Percentiles rank a stretch among this genome's conserved stretches.
Evolutionary conservation across 2,113 vertebrate genomes (phyloP).

Genomic region (Anser cygnoides): DNA sequence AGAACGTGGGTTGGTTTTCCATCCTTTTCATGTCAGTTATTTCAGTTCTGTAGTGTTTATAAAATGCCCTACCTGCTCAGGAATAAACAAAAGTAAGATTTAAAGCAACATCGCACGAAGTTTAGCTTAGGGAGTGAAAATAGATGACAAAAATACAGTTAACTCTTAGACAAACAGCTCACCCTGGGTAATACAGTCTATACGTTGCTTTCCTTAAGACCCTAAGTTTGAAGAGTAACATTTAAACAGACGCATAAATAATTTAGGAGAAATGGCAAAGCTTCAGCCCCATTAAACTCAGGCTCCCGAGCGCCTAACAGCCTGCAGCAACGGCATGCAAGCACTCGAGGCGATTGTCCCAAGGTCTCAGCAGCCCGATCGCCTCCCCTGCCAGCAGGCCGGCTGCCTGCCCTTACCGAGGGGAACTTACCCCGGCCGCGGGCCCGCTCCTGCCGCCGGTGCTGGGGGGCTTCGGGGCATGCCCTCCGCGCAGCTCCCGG

Average conservation of each 20-base stretch:
- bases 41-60: background rate
- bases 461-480: too few species aligned
- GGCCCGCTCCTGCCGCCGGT: too few species aligned
- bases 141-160: background rate
- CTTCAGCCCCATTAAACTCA: background rate
- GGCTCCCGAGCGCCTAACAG: slow-evolving; percentile 39
- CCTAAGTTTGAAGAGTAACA: background rate
- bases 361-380: background rate
- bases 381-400: background rate
- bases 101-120: background rate
- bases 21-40: background rate
- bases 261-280: background rate
- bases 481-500: too few species aligned
- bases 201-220: background rate
- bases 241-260: slow-evolving; percentile 21
- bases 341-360: slow-evolving; percentile 25
- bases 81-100: background rate
- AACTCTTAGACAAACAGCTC: background rate
- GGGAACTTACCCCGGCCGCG: too few species aligned
- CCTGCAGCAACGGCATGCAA: slow-evolving; percentile 15
- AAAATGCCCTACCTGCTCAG: background rate
- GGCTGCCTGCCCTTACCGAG: too few species aligned
- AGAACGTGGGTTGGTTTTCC: background rate
- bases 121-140: background rate
- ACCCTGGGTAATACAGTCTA: background rate